A percentile compares a stretch with the other conserved stretches of the same genome.
Conservation (phyloP, 1,140 invertebrate genomes). For the Cepaea nemoralis region DNA sequence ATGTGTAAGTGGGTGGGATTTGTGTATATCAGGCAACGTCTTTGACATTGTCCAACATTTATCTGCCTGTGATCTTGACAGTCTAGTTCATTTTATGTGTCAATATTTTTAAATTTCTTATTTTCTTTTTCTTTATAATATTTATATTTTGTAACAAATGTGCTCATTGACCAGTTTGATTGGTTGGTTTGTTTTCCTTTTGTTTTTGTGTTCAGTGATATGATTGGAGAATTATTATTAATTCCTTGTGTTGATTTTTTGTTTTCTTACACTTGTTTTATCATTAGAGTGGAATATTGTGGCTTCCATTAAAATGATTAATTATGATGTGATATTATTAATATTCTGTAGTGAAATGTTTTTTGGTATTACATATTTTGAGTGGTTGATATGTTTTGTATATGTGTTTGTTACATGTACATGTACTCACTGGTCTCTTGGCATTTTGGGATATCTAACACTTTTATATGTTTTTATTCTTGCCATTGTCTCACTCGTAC, state of each 20-base stretch:
- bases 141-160: constrained; percentile 37
- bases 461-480: background rate
- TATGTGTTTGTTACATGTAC: constrained; percentile 13
- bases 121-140: background rate
- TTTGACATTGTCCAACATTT: constrained; percentile 39
- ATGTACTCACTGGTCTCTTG: constrained; percentile 28
- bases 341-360: background rate
- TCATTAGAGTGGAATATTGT: constrained; percentile 35
- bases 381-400: constrained; percentile 16
- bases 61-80: constrained; percentile 36
- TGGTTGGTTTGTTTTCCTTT: constrained; percentile 33
- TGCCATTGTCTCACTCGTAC: background rate
- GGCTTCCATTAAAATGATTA: constrained; percentile 14
- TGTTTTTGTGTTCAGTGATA: constrained; percentile 28
- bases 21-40: constrained; percentile 18
- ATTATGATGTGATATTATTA: background rate
- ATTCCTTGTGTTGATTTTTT: constrained; percentile 25
- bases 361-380: constrained; percentile 20
- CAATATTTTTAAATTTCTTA: background rate
- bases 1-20: constrained; percentile 37
- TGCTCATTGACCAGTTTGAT: constrained; percentile 34
- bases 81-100: constrained; percentile 21
- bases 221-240: constrained; percentile 33
- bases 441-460: constrained; percentile 38
- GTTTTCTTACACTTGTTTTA: constrained; percentile 17